Conservation (phyloP, 1,140 invertebrate genomes). For the Saccostrea cuccullata region DNA sequence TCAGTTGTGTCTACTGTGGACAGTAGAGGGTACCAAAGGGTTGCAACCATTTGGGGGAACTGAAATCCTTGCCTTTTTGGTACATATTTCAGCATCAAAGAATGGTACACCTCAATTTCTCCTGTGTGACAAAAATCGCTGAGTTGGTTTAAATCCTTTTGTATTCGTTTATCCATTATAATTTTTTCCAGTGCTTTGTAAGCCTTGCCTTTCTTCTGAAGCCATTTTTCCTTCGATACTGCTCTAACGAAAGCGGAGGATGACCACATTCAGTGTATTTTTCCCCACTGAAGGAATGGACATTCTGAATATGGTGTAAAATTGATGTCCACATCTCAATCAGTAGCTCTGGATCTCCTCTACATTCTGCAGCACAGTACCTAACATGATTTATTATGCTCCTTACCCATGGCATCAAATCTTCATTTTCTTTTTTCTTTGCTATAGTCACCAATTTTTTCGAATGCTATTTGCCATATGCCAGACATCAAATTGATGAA, state of each 20-base stretch:
- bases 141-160: too few species aligned
- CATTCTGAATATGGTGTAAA: conserved; percentile 12
- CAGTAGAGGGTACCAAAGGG: too few species aligned
- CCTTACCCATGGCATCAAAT: neutral
- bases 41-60: too few species aligned
- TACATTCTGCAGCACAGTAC: neutral
- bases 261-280: neutral
- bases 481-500: conserved; percentile 45
- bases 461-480: conserved; percentile 27
- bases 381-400: neutral
- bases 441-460: neutral
- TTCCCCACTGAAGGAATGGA: neutral
- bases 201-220: neutral
- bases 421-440: conserved; percentile 8
- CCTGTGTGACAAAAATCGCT: too few species aligned
- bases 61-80: too few species aligned
- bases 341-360: conserved; percentile 5
- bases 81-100: too few species aligned
- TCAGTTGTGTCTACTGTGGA: too few species aligned
- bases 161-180: too few species aligned
- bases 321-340: neutral
- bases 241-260: neutral
- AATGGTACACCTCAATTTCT: too few species aligned
- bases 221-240: neutral
- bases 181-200: conserved; percentile 15